Conservation (phyloP, 2,113 vertebrate genomes). For the Alethe castanea region DNA sequence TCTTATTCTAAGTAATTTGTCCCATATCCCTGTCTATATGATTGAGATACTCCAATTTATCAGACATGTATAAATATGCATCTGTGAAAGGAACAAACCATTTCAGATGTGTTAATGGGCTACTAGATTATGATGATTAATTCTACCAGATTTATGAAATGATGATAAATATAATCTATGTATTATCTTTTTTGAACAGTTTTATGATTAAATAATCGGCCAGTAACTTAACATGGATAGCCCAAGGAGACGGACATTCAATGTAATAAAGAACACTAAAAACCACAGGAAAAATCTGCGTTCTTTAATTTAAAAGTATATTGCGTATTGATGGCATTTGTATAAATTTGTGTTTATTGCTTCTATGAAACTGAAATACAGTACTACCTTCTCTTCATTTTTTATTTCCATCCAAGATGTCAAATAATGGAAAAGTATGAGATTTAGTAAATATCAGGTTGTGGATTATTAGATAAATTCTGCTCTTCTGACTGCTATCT, state of each 20-base stretch:
- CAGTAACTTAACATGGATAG: conserved; percentile 20
- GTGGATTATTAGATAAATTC: conserved; percentile 29
- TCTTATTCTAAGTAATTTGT: neutral
- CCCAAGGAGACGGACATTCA: conserved; percentile 16
- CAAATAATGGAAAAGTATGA: neutral
- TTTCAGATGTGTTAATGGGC: neutral
- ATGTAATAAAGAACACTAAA: conserved; percentile 12
- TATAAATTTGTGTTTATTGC: conserved; percentile 38
- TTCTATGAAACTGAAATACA: neutral
- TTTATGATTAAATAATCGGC: conserved; percentile 55
- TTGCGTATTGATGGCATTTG: neutral
- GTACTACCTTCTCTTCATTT: neutral
- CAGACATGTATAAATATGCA: neutral
- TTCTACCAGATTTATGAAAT: conserved; percentile 49
- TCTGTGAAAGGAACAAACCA: neutral
- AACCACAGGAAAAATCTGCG: neutral
- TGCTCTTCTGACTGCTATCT: conserved; percentile 48
- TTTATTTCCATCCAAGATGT: neutral
- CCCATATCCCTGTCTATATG: neutral
- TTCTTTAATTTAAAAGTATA: conserved; percentile 1
- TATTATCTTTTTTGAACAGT: conserved; percentile 16
- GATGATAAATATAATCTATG: neutral
- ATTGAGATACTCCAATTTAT: neutral
- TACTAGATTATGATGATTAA: conserved; percentile 37
- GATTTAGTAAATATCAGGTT: neutral